These are phyloP conservation scores for Sebastes diaconus DNA, from an alignment of 2,797 vertebrate genomes.

Conservation along the genomic window DNA sequence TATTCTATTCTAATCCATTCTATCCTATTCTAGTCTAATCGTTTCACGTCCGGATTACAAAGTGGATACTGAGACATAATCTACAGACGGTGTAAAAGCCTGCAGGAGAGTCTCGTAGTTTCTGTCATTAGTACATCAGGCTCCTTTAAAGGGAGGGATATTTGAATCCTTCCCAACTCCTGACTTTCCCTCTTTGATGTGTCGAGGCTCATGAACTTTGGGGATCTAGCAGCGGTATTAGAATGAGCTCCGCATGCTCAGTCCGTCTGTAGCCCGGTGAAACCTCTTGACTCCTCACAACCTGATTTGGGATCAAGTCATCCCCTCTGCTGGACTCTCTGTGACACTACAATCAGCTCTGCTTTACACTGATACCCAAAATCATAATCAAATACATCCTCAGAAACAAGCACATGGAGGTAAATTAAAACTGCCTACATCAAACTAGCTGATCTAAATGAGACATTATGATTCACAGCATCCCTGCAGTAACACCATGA, in stretches of 20 bases:
- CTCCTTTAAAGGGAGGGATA: background rate
- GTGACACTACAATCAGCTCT: constrained; percentile 17
- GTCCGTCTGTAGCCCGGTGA: background rate
- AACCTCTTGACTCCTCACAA: constrained; percentile 31
- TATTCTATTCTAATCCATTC: background rate
- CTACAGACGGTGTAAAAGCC: background rate
- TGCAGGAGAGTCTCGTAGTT: background rate
- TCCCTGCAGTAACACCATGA: background rate
- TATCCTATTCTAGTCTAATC: background rate
- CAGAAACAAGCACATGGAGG: background rate
- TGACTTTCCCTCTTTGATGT: constrained; percentile 15
- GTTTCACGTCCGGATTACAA: background rate
- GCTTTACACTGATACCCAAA: background rate
- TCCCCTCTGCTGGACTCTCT: constrained; percentile 11
- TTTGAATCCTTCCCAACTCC: constrained; percentile 3
- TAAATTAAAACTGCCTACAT: background rate
- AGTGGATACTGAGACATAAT: background rate
- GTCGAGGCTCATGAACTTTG: background rate
- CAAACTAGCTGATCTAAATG: background rate
- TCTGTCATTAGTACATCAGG: background rate
- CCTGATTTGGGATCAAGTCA: background rate
- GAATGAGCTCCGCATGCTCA: constrained; percentile 1
- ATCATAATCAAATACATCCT: background rate
- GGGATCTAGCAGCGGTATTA: constrained; percentile 6
- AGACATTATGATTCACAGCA: background rate